Evolutionary conservation across 2,888 invertebrate species (phyloP).

Genomic region (Lysandra bellargus): DNA sequence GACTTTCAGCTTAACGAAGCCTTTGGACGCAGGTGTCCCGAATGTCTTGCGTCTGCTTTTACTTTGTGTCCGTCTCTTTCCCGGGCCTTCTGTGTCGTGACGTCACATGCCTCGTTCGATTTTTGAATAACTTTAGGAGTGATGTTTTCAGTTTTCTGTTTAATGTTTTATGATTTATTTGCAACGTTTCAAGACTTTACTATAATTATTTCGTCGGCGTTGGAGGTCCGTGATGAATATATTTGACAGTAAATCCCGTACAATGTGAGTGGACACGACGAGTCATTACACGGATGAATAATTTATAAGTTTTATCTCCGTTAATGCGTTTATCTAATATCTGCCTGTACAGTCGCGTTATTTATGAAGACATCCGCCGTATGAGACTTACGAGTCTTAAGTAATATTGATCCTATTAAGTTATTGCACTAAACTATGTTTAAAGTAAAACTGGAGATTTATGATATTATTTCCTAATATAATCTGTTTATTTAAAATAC

Average conservation of each 20-base stretch:
- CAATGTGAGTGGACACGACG: neutral
- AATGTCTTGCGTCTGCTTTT: conserved; percentile 16
- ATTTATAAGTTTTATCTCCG: conserved; percentile 22
- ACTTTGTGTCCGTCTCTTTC: conserved; percentile 2
- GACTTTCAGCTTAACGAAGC: neutral
- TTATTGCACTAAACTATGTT: neutral
- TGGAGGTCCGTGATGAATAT: conserved; percentile 18
- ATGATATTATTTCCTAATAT: too few relatives aligned
- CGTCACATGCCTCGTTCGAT: conserved; percentile 8
- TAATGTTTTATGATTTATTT: neutral
- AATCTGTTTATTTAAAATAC: too few relatives aligned
- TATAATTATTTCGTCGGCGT: neutral
- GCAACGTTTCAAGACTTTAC: neutral
- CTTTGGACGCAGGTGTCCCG: conserved; percentile 29
- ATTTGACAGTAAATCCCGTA: conserved; percentile 4
- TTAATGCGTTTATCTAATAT: conserved; percentile 12
- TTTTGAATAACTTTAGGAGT: neutral
- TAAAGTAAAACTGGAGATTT: too few relatives aligned
- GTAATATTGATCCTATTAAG: neutral
- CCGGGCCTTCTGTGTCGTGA: neutral
- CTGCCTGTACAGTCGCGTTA: neutral
- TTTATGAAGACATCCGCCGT: neutral
- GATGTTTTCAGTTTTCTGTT: neutral
- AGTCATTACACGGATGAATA: conserved; percentile 1
- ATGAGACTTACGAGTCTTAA: neutral